These are phyloP conservation scores for Diarsia mendica DNA, from an alignment of 2,888 invertebrate genomes.

Conservation along the genomic window DNA sequence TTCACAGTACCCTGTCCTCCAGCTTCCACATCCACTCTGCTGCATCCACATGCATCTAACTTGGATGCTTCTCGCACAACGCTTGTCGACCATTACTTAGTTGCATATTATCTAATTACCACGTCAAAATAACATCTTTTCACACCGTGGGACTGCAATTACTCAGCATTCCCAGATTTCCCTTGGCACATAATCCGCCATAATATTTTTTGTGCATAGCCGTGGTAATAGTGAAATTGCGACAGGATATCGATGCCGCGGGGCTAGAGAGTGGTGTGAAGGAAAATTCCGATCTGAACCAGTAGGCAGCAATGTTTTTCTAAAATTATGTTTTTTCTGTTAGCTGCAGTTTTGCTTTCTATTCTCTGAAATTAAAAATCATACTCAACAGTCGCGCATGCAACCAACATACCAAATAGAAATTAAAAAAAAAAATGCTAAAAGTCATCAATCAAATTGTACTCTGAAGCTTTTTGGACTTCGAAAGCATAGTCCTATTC, in stretches of 20 bases:
- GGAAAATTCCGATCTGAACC: slow-evolving; percentile 16
- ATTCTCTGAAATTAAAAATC: too few species aligned
- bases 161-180: slow-evolving; percentile 8
- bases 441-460: too few species aligned
- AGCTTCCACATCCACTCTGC: background rate
- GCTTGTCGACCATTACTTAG: background rate
- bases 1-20: background rate
- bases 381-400: too few species aligned
- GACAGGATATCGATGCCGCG: slow-evolving; percentile 38
- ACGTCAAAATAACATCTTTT: slow-evolving; percentile 8
- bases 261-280: slow-evolving; percentile 27
- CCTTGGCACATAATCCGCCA: slow-evolving; percentile 26
- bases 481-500: too few species aligned
- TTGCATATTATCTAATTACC: background rate
- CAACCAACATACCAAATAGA: too few species aligned
- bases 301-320: background rate
- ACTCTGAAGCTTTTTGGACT: background rate
- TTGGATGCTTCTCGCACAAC: background rate
- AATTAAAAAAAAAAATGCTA: too few species aligned
- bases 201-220: slow-evolving; percentile 21
- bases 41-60: background rate
- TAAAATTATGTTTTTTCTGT: background rate
- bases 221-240: slow-evolving; percentile 37
- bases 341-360: background rate
- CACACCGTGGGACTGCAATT: slow-evolving; percentile 1